Percentiles rank a stretch among this genome's conserved stretches.
These are phyloP conservation scores for Columba guinea DNA, from an alignment of 2,797 vertebrate genomes.

Conservation along the genomic window DNA sequence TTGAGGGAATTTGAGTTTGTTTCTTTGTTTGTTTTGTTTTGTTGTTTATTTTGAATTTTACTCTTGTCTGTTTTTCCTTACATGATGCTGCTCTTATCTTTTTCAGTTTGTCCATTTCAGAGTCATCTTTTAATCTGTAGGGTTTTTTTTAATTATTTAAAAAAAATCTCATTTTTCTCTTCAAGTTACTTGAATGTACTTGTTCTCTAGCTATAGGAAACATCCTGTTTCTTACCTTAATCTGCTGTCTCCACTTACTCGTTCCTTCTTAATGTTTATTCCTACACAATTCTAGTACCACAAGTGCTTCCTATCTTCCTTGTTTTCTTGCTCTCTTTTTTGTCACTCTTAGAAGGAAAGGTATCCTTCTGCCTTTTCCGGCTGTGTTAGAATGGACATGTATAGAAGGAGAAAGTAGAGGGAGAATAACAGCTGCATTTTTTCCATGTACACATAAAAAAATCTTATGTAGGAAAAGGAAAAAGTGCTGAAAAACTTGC, in stretches of 20 bases:
- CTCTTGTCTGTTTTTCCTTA: neutral
- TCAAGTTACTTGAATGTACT: neutral
- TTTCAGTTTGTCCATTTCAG: neutral
- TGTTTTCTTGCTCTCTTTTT: neutral
- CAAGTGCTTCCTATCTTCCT: neutral
- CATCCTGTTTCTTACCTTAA: neutral
- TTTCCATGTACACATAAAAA: neutral
- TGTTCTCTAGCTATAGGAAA: neutral
- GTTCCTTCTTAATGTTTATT: neutral
- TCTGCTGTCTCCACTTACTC: neutral
- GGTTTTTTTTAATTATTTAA: neutral
- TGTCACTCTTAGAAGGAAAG: neutral
- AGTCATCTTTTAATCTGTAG: neutral
- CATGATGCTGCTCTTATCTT: neutral
- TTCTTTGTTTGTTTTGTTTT: neutral
- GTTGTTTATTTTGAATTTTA: neutral
- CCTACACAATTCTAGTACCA: neutral
- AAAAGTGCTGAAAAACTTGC: neutral
- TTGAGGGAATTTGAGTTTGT: rapidly evolving
- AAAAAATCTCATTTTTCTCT: neutral
- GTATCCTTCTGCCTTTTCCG: neutral
- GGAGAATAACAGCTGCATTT: neutral
- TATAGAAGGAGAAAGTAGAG: neutral
- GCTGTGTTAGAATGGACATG: neutral
- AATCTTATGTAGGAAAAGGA: neutral